Evolutionary conservation across 2,888 invertebrate genomes (phyloP).

Genomic region (Eugnorisma glareosa): DNA sequence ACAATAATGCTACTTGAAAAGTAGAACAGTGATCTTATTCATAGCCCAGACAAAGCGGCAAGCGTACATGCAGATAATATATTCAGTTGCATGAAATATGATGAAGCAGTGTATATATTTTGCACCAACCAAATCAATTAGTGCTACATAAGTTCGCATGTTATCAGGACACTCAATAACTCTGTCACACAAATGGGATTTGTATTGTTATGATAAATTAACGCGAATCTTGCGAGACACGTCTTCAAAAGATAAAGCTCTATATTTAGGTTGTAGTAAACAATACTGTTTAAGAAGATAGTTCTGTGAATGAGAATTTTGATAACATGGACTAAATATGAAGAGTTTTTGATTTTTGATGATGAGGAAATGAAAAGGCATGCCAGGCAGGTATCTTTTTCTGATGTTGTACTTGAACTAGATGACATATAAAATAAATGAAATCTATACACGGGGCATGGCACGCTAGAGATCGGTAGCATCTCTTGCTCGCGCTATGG

Average conservation of each 20-base stretch:
- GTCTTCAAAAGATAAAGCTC: constrained; percentile 52
- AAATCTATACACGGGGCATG: not conserved
- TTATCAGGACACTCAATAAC: constrained; percentile 58
- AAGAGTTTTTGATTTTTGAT: not conserved
- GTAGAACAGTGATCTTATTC: constrained; percentile 38
- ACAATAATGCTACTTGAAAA: constrained; percentile 12
- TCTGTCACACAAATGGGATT: constrained; percentile 62
- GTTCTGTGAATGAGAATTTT: constrained; percentile 53
- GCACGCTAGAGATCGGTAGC: not conserved
- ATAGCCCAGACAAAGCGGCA: constrained; percentile 34
- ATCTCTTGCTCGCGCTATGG: not conserved
- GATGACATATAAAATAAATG: not conserved
- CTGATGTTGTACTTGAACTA: not conserved
- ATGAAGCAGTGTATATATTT: constrained; percentile 14
- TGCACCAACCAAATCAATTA: constrained; percentile 58
- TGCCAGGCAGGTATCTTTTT: not conserved
- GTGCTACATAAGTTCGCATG: constrained; percentile 39
- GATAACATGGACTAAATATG: not conserved
- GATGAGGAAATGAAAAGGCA: not conserved
- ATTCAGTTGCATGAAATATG: constrained; percentile 18
- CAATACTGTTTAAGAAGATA: constrained; percentile 39
- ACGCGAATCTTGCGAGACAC: constrained; percentile 36
- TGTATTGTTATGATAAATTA: constrained; percentile 57
- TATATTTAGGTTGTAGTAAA: constrained; percentile 66
- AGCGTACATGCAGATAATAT: constrained; percentile 21